Evolutionary conservation across 2,888 invertebrate species (phyloP), one percentile per base, ranked within the genome.

Genomic region (Aromia moschata): DNA sequence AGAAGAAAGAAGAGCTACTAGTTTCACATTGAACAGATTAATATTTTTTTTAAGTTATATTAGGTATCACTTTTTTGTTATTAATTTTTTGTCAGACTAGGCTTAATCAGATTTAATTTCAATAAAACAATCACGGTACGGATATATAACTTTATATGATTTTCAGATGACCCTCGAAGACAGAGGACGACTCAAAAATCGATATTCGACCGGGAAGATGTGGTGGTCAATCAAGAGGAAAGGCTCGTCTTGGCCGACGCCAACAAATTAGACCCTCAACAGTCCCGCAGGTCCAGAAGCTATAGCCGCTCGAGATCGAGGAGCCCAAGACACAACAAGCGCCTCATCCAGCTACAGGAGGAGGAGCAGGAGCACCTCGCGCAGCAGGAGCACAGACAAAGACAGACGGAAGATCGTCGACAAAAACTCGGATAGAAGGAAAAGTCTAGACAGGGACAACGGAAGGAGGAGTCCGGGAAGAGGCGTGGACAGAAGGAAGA

Each of bases 211-310:
- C 41, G 56, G 5, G 41, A 41, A 5, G 56, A 47, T 16, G 16
- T 56, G n/a, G 1, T 49, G 3, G 56, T 56, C 2, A 56, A 56
- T 17, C 56, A 38, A 20, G 47, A 46, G 9, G 56, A 56, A 9
- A 7, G 49, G 15, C 36, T 43, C 17, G 43, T 49, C 9, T 15
- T 38, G 12, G 25, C 46, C 5, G 40, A 55, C 5, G 30, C 55
- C n/a, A 44, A 54, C 37, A 43, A 41, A 18, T 44, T 33, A 17
- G 54, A 44, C 1, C 2, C 41, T 15, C 17, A 31, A 7, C 17
- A 9, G 12, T 20, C 46, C 2, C 45, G 10, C 9, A 49, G 12
- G 2, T 14, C 46, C 7, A 25, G 12, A 30, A 55, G 30, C 1
- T 41, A 41, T 11, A 46, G 33, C 18, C 47, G 31, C 2, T 47